Percentiles rank a stretch among this genome's conserved stretches.
These are phyloP conservation scores for Eciton burchellii DNA, from an alignment of 1,140 invertebrate species.

Conservation along the genomic window DNA sequence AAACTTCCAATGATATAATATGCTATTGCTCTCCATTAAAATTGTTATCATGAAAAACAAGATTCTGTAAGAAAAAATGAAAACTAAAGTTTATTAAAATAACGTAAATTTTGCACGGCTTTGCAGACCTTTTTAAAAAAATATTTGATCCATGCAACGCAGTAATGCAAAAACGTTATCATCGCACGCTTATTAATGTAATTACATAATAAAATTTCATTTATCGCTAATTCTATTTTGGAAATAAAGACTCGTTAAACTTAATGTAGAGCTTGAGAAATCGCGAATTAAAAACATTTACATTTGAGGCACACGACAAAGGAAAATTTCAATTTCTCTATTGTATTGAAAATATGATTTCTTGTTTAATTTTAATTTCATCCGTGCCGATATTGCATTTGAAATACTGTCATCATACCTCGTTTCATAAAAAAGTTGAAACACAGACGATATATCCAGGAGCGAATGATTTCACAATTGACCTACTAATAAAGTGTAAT, in stretches of 20 bases:
- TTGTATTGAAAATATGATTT: not conserved
- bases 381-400: not conserved
- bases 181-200: not conserved
- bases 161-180: not conserved
- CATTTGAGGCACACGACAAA: not conserved
- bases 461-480: constrained; percentile 21
- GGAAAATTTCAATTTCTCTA: not conserved
- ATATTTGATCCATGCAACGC: not conserved
- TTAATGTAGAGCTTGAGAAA: constrained; percentile 13
- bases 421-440: constrained; percentile 3
- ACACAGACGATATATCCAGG: not conserved
- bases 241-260: not conserved
- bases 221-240: not conserved
- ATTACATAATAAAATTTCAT: not conserved
- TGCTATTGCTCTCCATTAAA: not conserved
- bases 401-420: not conserved
- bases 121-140: not conserved
- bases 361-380: constrained; percentile 4
- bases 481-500: constrained; percentile 39
- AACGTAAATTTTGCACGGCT: not conserved
- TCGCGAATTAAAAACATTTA: constrained; percentile 7
- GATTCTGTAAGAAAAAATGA: not conserved
- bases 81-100: not conserved
- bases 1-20: no score
- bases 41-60: not conserved